phyloP scores from a whole-genome alignment of 2,888 invertebrate species.

The Dicroscelio sp. region DNA sequence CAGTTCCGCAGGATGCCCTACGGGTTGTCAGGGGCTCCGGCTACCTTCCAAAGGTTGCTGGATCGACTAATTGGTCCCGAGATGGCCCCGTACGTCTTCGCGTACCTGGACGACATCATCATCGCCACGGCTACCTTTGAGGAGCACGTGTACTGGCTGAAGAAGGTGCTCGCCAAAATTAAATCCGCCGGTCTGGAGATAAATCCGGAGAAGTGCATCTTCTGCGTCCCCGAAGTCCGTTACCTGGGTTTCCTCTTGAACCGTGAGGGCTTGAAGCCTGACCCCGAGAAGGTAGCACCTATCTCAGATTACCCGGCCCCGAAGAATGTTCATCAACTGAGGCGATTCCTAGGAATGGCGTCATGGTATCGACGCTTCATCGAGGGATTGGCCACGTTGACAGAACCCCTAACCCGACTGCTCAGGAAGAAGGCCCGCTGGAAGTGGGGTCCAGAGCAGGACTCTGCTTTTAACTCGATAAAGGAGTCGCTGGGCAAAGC shows the following conservation, averaged over 20 bases:
- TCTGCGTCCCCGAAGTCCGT: constrained; percentile 56
- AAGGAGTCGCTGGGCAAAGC: neutral
- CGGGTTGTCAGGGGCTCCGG: constrained; percentile 77
- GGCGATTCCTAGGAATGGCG: constrained; percentile 83
- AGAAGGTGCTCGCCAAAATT: constrained; percentile 47
- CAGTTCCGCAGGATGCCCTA: constrained; percentile 76
- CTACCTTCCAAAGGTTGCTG: constrained; percentile 73
- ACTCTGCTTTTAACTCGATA: too few relatives aligned
- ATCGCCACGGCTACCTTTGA: too few relatives aligned
- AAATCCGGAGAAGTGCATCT: constrained; percentile 67
- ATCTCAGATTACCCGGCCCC: constrained; percentile 50
- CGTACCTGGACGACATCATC: too few relatives aligned
- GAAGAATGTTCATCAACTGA: constrained; percentile 59
- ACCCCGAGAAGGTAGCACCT: constrained; percentile 56
- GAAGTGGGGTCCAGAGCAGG: neutral
- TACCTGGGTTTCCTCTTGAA: too few relatives aligned
- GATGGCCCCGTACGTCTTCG: too few relatives aligned
- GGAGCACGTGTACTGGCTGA: constrained; percentile 68
- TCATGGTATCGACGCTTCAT: constrained; percentile 37
- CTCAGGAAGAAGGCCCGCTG: neutral
- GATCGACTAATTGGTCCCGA: constrained; percentile 72
- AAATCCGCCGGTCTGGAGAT: constrained; percentile 23
- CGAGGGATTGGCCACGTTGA: neutral
- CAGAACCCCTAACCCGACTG: neutral
- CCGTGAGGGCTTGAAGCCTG: too few relatives aligned